Conservation (phyloP, 2,797 vertebrate species). For the Simalia tracyae region DNA sequence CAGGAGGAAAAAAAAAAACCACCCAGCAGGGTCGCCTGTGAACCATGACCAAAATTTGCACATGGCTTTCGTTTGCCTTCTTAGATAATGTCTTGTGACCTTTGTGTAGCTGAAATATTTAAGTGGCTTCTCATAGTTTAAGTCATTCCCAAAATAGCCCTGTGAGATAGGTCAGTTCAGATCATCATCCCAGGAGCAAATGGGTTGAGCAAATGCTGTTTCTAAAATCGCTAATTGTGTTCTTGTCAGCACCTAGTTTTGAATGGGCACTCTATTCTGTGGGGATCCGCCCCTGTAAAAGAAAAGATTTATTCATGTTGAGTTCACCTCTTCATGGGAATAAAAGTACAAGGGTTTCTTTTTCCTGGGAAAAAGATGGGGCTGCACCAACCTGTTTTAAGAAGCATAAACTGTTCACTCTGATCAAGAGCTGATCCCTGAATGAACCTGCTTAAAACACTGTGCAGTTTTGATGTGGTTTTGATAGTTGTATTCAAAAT, state of each 20-base stretch:
- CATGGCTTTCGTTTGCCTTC: background rate
- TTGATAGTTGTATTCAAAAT: background rate
- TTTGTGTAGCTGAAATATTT: background rate
- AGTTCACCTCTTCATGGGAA: background rate
- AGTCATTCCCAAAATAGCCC: background rate
- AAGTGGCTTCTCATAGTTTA: background rate
- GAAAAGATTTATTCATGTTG: background rate
- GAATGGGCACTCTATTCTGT: background rate
- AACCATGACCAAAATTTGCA: background rate
- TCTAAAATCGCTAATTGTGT: background rate
- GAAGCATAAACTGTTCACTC: background rate
- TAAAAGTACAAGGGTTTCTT: background rate
- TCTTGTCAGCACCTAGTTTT: background rate
- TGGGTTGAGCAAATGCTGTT: background rate
- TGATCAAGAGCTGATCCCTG: background rate
- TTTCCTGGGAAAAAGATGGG: background rate
- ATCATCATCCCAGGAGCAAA: background rate
- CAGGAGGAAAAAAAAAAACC: rapidly evolving
- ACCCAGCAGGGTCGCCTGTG: background rate
- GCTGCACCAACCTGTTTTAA: background rate
- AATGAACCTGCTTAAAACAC: background rate
- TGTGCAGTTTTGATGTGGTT: background rate
- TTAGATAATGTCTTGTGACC: background rate
- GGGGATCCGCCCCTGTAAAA: background rate
- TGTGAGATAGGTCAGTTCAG: background rate